phyloP scores from a whole-genome alignment of 2,797 vertebrate genomes.

The Neopelma chrysocephalum region DNA sequence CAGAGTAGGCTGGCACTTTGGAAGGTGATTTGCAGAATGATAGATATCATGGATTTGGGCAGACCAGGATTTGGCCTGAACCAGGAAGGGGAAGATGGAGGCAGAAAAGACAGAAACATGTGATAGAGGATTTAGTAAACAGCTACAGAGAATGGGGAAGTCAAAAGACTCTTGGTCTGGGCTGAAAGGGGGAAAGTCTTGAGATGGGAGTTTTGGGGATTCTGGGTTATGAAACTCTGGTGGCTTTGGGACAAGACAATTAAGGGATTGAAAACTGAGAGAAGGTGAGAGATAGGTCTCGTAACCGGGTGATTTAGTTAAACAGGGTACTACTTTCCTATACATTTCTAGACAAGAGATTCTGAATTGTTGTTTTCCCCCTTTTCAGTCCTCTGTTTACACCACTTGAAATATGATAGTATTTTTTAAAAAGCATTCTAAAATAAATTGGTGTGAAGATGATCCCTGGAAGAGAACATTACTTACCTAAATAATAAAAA shows the following conservation, averaged over 20 bases:
- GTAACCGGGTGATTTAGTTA: not conserved
- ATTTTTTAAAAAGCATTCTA: not conserved
- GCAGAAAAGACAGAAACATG: not conserved
- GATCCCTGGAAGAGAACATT: not conserved
- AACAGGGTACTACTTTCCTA: not conserved
- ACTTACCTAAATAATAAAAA: not conserved
- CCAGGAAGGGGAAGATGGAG: not conserved
- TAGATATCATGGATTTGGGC: not conserved
- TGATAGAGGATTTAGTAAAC: not conserved
- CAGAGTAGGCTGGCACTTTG: not conserved
- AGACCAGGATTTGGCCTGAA: not conserved
- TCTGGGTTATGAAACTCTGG: not conserved
- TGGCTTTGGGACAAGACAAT: not conserved
- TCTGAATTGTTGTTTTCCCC: not conserved
- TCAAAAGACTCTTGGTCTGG: not conserved
- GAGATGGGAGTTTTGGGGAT: not conserved
- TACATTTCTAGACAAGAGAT: not conserved
- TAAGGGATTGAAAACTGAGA: not conserved
- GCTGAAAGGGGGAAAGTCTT: not conserved
- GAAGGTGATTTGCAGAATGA: not conserved
- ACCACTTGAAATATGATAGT: not conserved
- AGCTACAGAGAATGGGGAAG: not conserved
- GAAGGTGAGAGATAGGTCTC: not conserved
- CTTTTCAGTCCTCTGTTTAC: not conserved
- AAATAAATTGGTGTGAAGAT: not conserved